phyloP scores from a whole-genome alignment of 1,140 invertebrate genomes.

The Drosophila chauvacae region DNA sequence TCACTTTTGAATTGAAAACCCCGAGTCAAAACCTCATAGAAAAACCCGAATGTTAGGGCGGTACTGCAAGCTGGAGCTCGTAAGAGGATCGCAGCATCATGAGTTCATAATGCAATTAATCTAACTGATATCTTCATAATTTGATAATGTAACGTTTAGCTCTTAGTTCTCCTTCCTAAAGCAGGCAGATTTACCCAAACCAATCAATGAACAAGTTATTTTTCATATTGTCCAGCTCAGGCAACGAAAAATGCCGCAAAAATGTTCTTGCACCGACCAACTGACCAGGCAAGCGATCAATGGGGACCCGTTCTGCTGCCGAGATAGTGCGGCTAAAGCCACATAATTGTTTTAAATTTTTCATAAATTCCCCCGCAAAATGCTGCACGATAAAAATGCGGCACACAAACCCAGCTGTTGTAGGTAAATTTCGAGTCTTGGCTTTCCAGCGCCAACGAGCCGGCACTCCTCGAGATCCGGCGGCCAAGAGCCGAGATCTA shows the following conservation, averaged over 20 bases:
- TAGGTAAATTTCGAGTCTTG: constrained; percentile 52
- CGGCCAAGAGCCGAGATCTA: constrained; percentile 13
- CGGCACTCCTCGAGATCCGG: constrained; percentile 44
- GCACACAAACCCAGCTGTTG: constrained; percentile 17
- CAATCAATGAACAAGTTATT: constrained; percentile 15
- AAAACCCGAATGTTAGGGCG: neutral
- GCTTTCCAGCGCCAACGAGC: constrained; percentile 40
- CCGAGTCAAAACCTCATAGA: neutral
- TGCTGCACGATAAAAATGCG: constrained; percentile 50
- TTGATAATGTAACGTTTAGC: neutral
- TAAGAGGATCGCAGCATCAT: neutral
- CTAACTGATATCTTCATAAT: neutral
- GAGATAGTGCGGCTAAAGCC: constrained; percentile 42
- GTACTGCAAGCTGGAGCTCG: neutral
- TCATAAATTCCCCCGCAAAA: constrained; percentile 71
- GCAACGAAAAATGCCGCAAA: constrained; percentile 15
- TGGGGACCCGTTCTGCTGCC: constrained; percentile 8
- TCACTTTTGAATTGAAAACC: constrained; percentile 6
- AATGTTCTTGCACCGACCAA: constrained; percentile 12
- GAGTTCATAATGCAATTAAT: no score
- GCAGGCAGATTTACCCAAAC: neutral
- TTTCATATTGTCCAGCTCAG: constrained; percentile 2
- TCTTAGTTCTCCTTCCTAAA: neutral
- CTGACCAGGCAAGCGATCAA: constrained; percentile 38
- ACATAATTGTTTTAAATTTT: constrained; percentile 77